These are phyloP conservation scores for Hirtodrosophila duncani DNA, from an alignment of 2,888 invertebrate genomes.

Conservation along the genomic window DNA sequence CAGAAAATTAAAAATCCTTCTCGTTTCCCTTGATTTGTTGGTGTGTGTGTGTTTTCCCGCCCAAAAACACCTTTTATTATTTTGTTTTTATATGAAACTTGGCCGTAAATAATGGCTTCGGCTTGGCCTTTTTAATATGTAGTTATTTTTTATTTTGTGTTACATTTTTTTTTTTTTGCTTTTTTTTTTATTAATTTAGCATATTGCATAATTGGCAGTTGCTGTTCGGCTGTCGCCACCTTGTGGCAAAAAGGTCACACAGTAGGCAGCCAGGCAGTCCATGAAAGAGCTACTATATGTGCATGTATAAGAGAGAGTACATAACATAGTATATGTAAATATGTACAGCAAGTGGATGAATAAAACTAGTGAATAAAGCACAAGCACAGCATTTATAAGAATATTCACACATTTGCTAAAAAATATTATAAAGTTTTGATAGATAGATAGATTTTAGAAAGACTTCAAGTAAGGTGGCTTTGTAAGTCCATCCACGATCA, in stretches of 20 bases:
- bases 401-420: too few relatives aligned
- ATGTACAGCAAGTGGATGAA: too few relatives aligned
- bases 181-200: constrained; percentile 46
- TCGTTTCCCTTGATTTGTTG: neutral
- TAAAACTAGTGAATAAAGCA: too few relatives aligned
- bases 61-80: neutral
- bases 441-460: too few relatives aligned
- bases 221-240: constrained; percentile 23
- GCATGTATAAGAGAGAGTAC: too few relatives aligned
- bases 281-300: too few relatives aligned
- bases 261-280: constrained; percentile 6
- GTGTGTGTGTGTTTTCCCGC: neutral
- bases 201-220: constrained; percentile 56
- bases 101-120: constrained; percentile 46
- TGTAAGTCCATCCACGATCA: too few relatives aligned
- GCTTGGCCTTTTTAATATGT: constrained; percentile 43
- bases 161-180: constrained; percentile 5
- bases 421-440: too few relatives aligned
- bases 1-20: constrained; percentile 56
- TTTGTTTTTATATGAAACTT: constrained; percentile 2
- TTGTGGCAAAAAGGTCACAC: constrained; percentile 36
- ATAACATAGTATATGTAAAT: too few relatives aligned
- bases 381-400: too few relatives aligned
- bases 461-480: too few relatives aligned
- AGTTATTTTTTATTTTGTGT: constrained; percentile 13